phyloP scores from a whole-genome alignment of 92 coral and sea anemone species.

The Nematostella vectensis region DNA sequence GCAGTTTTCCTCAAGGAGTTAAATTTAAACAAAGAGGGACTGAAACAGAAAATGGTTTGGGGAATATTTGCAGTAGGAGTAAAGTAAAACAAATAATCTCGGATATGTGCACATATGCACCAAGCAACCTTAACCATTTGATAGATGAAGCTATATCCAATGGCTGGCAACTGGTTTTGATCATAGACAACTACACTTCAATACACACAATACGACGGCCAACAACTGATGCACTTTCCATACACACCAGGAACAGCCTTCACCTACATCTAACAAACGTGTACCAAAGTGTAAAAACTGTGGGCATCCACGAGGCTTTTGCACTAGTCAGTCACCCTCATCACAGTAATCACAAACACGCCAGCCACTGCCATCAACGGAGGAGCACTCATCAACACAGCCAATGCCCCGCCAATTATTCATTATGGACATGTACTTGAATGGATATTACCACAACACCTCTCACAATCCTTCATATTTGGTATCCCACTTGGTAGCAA shows the following conservation, averaged over 20 bases:
- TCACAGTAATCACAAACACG: slow-evolving; percentile 9
- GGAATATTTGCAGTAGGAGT: slow-evolving; percentile 26
- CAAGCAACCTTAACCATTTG: slow-evolving; percentile 1
- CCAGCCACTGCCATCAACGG: slow-evolving; percentile 5
- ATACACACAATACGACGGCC: slow-evolving; percentile 35
- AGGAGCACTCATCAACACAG: slow-evolving; percentile 5
- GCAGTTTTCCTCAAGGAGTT: slow-evolving; percentile 17
- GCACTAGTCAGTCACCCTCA: slow-evolving; percentile 7
- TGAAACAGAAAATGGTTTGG: slow-evolving; percentile 22
- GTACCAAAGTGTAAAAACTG: slow-evolving; percentile 33
- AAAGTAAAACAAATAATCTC: slow-evolving; percentile 7
- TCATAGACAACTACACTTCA: slow-evolving; percentile 45
- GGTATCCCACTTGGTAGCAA: slow-evolving; percentile 34
- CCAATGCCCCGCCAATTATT: slow-evolving; percentile 1
- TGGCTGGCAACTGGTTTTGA: slow-evolving; percentile 44
- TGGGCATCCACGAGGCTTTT: slow-evolving; percentile 30
- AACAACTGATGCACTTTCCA: slow-evolving; percentile 3
- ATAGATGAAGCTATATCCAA: slow-evolving; percentile 29
- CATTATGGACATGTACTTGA: slow-evolving; percentile 32
- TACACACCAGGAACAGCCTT: slow-evolving; percentile 6
- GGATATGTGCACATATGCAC: slow-evolving; percentile 2
- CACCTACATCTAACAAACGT: slow-evolving; percentile 12
- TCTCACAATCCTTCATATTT: slow-evolving; percentile 25
- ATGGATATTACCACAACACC: slow-evolving; percentile 31
- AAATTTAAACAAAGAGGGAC: slow-evolving; percentile 24